These are phyloP conservation scores for Peromyscus melanophrys DNA, from an alignment of 2,797 vertebrate genomes.

Conservation along the genomic window DNA sequence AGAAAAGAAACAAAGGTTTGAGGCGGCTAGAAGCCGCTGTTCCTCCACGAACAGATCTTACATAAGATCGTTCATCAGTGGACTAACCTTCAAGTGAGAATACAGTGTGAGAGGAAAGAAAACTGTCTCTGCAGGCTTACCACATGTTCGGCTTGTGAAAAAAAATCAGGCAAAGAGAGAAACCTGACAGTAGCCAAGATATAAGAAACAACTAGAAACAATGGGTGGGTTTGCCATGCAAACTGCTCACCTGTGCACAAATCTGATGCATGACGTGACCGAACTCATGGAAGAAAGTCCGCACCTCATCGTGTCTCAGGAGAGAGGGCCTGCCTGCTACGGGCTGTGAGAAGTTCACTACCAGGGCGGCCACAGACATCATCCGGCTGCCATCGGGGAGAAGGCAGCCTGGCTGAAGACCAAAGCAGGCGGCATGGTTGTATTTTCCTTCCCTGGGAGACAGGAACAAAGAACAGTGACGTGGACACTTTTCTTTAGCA, in stretches of 20 bases:
- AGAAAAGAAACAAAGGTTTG: slow-evolving; percentile 16
- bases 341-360: slow-evolving; percentile 96
- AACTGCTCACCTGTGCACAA: slow-evolving; percentile 93
- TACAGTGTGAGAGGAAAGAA: background rate
- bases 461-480: background rate
- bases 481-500: background rate
- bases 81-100: slow-evolving; percentile 4
- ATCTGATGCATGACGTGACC: slow-evolving; percentile 98
- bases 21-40: background rate
- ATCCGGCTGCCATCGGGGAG: slow-evolving; percentile 93
- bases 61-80: background rate
- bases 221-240: background rate
- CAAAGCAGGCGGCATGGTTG: slow-evolving; percentile 97
- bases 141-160: slow-evolving; percentile 26
- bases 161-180: background rate
- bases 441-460: slow-evolving; percentile 95
- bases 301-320: slow-evolving; percentile 96
- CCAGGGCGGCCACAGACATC: slow-evolving; percentile 95
- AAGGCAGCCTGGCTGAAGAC: slow-evolving; percentile 94
- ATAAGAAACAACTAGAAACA: background rate
- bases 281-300: slow-evolving; percentile 98
- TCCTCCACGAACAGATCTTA: background rate
- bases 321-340: slow-evolving; percentile 91
- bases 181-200: background rate
- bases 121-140: background rate